Evolutionary conservation across 2,888 invertebrate species (phyloP).

Genomic region (Stegophylla sp.): DNA sequence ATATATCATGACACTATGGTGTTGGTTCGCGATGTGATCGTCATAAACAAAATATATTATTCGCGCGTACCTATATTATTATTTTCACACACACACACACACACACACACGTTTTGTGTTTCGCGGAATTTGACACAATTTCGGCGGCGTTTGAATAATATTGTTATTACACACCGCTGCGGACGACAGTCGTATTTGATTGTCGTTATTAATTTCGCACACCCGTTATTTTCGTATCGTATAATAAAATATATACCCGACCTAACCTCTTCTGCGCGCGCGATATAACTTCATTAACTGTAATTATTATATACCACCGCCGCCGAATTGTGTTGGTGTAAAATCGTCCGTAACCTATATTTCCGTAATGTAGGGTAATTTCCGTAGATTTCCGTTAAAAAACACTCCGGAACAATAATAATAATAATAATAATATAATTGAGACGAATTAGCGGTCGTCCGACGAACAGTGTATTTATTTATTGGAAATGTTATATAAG

Average conservation of each 20-base stretch:
- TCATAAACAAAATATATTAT: too few species aligned
- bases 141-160: neutral
- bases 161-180: too few species aligned
- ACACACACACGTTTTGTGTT: neutral
- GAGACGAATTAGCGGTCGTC: neutral
- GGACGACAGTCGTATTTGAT: neutral
- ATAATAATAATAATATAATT: neutral
- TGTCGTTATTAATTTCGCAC: neutral
- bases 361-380: neutral
- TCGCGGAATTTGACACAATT: neutral
- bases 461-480: neutral
- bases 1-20: too few species aligned
- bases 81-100: too few species aligned
- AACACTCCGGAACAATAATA: too few species aligned
- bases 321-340: conserved; percentile 3
- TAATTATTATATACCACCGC: too few species aligned
- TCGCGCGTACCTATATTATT: too few species aligned
- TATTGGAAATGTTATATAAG: neutral
- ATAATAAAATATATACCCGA: too few species aligned
- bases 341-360: conserved; percentile 9
- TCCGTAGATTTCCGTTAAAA: conserved; percentile 1
- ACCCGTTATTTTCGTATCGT: neutral
- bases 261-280: too few species aligned
- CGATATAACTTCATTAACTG: conserved; percentile 2
- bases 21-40: too few species aligned